These are phyloP conservation scores for Bradypus variegatus DNA, from an alignment of 2,797 vertebrate species.

Conservation along the genomic window DNA sequence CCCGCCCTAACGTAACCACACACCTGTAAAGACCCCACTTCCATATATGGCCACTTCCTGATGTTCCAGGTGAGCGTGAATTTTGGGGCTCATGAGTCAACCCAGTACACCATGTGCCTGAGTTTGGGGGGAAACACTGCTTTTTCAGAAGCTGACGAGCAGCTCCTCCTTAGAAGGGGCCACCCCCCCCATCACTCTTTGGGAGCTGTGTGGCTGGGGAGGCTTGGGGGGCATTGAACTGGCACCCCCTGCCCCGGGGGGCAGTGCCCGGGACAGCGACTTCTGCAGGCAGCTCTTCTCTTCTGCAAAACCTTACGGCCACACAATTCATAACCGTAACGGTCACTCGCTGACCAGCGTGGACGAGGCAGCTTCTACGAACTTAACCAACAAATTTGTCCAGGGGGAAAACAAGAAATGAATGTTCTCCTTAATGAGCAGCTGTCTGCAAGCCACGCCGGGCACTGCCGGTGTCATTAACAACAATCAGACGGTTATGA, in stretches of 20 bases:
- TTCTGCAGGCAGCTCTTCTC: not conserved
- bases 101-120: no score
- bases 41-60: no score
- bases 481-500: conserved; percentile 67
- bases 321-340: not conserved
- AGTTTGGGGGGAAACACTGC: no score
- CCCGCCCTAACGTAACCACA: not conserved
- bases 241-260: rapidly evolving
- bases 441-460: conserved; percentile 66
- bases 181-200: not conserved
- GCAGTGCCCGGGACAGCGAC: not conserved
- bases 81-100: no score
- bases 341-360: conserved; percentile 32
- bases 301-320: not conserved
- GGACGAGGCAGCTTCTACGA: conserved; percentile 53
- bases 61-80: no score
- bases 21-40: no score
- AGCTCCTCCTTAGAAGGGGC: no score
- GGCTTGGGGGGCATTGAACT: not conserved
- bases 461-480: conserved; percentile 64
- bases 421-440: conserved; percentile 63
- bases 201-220: not conserved
- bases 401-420: conserved; percentile 54
- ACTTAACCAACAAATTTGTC: conserved; percentile 68
- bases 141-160: no score